Conservation (phyloP, 2,113 vertebrate species). For the Elanus axillaris region DNA sequence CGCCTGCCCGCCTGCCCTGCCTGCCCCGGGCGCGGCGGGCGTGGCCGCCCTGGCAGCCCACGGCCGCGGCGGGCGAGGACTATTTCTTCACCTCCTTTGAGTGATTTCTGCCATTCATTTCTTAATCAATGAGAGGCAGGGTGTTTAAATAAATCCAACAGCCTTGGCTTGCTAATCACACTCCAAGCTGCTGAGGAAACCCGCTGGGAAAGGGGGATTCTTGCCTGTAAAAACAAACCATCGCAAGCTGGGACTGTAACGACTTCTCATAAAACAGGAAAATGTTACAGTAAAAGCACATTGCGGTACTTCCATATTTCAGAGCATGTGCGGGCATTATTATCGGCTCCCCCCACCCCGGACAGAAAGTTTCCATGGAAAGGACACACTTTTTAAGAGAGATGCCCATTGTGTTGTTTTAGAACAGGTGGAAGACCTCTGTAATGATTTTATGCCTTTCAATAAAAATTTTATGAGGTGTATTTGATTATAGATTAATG, state of each 20-base stretch:
- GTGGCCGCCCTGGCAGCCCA: conserved; percentile 5
- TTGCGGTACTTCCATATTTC: conserved; percentile 59
- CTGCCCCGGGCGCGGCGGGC: neutral
- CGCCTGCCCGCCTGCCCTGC: neutral
- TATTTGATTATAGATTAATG: conserved; percentile 98
- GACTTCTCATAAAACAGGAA: conserved; percentile 63
- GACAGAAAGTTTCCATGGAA: conserved; percentile 34
- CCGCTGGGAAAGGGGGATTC: conserved; percentile 55
- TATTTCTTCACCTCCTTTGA: conserved; percentile 75
- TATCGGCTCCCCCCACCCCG: neutral
- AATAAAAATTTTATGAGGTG: conserved; percentile 99
- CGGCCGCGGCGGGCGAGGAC: conserved; percentile 65
- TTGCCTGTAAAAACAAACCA: conserved; percentile 62
- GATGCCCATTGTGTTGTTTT: conserved; percentile 73
- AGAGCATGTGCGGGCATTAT: conserved; percentile 37
- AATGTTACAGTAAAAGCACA: conserved; percentile 65
- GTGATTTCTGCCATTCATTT: conserved; percentile 63
- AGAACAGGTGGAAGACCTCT: conserved; percentile 87
- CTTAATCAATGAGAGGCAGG: conserved; percentile 57
- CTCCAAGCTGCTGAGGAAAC: conserved; percentile 51
- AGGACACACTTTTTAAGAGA: neutral
- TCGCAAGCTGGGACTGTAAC: conserved; percentile 54
- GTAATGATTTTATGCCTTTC: conserved; percentile 96
- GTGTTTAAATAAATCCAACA: conserved; percentile 63
- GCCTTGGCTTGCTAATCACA: conserved; percentile 47